Evolutionary conservation across 2,113 vertebrate genomes (phyloP).

Genomic region (Cacatua alba): DNA sequence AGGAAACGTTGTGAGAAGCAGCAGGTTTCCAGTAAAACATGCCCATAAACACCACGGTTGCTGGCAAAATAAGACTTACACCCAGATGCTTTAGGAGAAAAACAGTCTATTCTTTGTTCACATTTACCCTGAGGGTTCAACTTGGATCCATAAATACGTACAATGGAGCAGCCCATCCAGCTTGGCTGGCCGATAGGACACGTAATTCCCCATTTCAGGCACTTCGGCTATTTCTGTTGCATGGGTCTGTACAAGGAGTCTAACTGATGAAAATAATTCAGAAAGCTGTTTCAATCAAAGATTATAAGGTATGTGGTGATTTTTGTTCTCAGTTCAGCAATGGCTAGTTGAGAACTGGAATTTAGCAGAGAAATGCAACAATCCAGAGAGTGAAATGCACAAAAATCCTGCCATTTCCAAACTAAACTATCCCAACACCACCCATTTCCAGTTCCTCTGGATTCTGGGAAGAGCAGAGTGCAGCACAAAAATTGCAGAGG

Average conservation of each 20-base stretch:
- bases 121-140: slow-evolving; percentile 66
- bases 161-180: slow-evolving; percentile 28
- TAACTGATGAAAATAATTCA: not conserved
- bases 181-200: not conserved
- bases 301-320: not conserved
- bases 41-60: slow-evolving; percentile 80
- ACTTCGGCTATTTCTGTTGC: not conserved
- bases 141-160: slow-evolving; percentile 49
- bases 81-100: slow-evolving; percentile 76
- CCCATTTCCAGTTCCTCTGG: not conserved
- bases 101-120: slow-evolving; percentile 73
- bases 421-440: not conserved
- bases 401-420: not conserved
- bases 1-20: slow-evolving; percentile 81
- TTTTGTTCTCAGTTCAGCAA: not conserved
- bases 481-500: not conserved
- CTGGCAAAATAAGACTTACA: slow-evolving; percentile 77
- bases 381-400: not conserved
- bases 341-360: not conserved
- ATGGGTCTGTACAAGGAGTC: not conserved
- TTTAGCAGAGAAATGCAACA: not conserved
- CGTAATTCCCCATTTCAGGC: not conserved
- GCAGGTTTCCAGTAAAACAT: slow-evolving; percentile 83
- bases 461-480: not conserved
- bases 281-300: not conserved